Evolutionary conservation across 2,113 vertebrate genomes (phyloP), one percentile per base, ranked within the genome.

Genomic region (Sylvietta virens): DNA sequence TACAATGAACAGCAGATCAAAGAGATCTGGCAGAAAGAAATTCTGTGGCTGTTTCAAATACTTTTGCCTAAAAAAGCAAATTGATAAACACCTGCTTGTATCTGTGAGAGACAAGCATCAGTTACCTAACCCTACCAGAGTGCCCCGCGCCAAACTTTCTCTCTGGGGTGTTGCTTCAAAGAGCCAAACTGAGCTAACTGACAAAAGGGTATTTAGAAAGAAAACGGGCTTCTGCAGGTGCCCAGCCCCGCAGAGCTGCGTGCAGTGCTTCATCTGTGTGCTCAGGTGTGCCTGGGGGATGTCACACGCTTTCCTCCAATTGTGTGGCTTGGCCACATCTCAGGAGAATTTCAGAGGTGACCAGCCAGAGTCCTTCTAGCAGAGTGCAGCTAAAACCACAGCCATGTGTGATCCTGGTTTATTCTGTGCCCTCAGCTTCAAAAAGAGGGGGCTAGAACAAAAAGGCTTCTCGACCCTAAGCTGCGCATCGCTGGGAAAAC

Each of bases 271-370:
- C 64, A 40, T 64, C 4, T 97, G 85, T 84, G 74, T 95, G 80
- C 90, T 94, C 93, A 98, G 97, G 96, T 97, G 96, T 85, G 84
- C 44, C 20, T 13, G 27, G 37, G 62, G 39, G 37, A 84, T 4
- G n/a, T 90, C 91, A 94, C 24, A 57, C 3, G 3, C 64, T 48
- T 94, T 92, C 94, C 84, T 97, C 65, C 91, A 84, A 97, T 86
- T 89, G 64, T 91, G 70, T 31, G 9, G 72, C 66, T 83, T 33
- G 35, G 91, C 77, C 92, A 94, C 50, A 94, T 61, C 56, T 27
- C 73, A 33, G 61, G 69, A 69, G 48, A 81, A 82, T 82, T 93
- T 71, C 61, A 88, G 54, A 70, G 61, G 42, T 72, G 67, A 86
- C 35, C 62, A 60, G 76, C 19, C 28, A 81, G 62, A n/a, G 4